Conservation (phyloP, 1,140 invertebrate genomes). For the Dreissena rostriformis region DNA sequence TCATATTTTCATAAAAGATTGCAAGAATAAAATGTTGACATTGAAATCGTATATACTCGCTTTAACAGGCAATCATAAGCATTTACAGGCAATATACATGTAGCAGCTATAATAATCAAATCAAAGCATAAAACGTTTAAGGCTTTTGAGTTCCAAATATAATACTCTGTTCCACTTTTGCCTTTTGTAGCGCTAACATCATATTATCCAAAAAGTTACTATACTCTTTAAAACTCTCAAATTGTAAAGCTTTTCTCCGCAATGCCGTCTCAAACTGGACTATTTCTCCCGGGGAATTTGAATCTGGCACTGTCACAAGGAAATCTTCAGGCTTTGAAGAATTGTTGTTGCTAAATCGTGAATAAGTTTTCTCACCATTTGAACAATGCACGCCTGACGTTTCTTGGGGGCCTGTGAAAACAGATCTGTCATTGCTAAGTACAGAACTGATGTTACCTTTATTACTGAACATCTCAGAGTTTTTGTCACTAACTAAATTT, state of each 20-base stretch:
- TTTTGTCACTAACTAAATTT: no score
- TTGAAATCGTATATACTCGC: no score
- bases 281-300: background rate
- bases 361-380: background rate
- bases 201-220: slow-evolving; percentile 1
- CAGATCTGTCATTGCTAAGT: background rate
- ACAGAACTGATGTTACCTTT: no score
- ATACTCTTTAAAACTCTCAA: background rate
- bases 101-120: no score
- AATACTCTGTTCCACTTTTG: background rate
- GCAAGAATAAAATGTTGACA: no score
- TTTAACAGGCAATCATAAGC: no score
- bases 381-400: background rate
- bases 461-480: no score
- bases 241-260: background rate
- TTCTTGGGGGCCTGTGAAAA: background rate
- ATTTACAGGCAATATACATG: no score
- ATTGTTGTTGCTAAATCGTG: background rate
- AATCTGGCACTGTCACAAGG: background rate
- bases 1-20: no score
- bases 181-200: background rate
- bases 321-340: background rate
- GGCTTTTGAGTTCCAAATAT: background rate
- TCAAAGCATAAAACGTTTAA: no score
- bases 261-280: background rate